phyloP scores from a whole-genome alignment of 2,888 invertebrate species.

The Pristionchus japonicus region DNA sequence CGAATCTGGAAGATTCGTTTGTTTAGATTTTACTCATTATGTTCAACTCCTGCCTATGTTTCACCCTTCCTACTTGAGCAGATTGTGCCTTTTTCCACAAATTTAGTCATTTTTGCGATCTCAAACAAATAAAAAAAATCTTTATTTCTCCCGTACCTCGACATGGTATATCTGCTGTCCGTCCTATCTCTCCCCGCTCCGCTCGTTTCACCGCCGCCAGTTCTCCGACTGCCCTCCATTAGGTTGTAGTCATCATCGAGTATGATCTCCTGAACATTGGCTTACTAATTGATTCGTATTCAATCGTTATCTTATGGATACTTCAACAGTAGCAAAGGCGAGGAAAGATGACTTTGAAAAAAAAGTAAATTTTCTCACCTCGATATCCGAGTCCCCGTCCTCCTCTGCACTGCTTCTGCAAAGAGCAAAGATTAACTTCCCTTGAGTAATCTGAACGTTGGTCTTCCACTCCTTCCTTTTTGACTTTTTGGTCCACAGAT shows the following conservation, averaged over 20 bases:
- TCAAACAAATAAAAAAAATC: too few relatives aligned
- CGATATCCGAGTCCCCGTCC: not conserved
- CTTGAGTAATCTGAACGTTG: not conserved
- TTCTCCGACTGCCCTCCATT: not conserved
- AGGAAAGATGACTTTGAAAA: too few relatives aligned
- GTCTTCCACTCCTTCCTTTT: not conserved
- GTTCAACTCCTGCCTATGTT: too few relatives aligned
- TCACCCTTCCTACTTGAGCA: too few relatives aligned
- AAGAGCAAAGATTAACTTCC: not conserved
- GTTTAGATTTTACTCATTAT: too few relatives aligned
- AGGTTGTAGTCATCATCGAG: not conserved
- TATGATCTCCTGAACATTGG: not conserved
- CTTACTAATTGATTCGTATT: not conserved
- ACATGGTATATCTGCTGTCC: not conserved
- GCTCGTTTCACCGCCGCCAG: not conserved
- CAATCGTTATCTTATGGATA: too few relatives aligned
- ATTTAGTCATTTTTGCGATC: too few relatives aligned
- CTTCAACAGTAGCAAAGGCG: too few relatives aligned
- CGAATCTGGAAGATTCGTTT: not conserved
- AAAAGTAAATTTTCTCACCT: not conserved
- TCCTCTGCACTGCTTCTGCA: not conserved
- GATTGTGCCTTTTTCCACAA: too few relatives aligned
- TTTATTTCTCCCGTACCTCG: not conserved
- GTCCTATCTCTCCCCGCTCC: not conserved
- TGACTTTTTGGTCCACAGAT: not conserved